A percentile compares a stretch with the other conserved stretches of the same genome.
Conservation (phyloP, 2,797 vertebrate genomes). For the Heteromormyrus szaboi region DNA sequence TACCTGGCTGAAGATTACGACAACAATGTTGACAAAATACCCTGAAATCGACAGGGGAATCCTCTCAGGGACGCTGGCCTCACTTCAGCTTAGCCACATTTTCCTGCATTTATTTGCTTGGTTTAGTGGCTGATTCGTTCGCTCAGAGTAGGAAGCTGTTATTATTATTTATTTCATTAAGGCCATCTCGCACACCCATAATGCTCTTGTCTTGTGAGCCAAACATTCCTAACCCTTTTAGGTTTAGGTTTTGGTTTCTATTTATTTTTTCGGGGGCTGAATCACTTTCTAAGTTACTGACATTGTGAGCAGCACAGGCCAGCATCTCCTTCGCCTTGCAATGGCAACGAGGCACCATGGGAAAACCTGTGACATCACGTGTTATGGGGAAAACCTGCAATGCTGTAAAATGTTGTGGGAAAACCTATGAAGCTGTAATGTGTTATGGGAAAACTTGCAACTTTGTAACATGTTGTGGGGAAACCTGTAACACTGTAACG, state of each 20-base stretch:
- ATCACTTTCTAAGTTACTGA: constrained; percentile 1
- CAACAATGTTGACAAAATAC: constrained; percentile 11
- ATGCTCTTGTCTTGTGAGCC: neutral
- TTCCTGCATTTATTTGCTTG: neutral
- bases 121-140: neutral
- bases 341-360: neutral
- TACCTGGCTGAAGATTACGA: constrained; percentile 6
- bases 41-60: neutral
- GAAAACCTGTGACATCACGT: neutral
- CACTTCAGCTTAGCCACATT: neutral
- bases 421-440: neutral
- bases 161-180: neutral
- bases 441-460: neutral
- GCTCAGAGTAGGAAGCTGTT: neutral
- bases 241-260: neutral
- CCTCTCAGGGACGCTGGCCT: neutral
- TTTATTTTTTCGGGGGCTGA: constrained; percentile 1
- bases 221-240: neutral
- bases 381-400: neutral
- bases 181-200: neutral
- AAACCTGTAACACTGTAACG: neutral
- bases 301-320: neutral
- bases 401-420: neutral
- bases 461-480: neutral
- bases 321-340: neutral